Evolutionary conservation across 2,888 invertebrate genomes (phyloP).

Genomic region (Caenorhabditis sp.): DNA sequence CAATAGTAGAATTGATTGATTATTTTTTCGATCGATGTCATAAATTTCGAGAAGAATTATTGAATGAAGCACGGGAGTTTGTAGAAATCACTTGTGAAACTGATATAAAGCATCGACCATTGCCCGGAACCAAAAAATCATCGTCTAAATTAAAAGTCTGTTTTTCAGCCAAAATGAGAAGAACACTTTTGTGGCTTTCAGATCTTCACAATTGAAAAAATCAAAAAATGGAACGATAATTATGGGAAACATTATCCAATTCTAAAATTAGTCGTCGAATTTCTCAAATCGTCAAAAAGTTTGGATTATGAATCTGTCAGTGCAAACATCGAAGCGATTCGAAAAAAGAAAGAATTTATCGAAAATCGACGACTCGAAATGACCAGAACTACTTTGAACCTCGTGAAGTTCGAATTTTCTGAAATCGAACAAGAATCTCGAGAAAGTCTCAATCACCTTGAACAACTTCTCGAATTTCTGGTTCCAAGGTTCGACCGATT

Average conservation of each 20-base stretch:
- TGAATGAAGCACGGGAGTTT: slow-evolving; percentile 51
- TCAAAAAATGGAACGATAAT: slow-evolving; percentile 58
- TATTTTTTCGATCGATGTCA: slow-evolving; percentile 59
- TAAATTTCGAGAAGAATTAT: slow-evolving; percentile 49
- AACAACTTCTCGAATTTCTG: neutral
- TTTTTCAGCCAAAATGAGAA: too few species aligned
- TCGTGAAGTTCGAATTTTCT: slow-evolving; percentile 13
- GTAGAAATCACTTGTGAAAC: slow-evolving; percentile 1
- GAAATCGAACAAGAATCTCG: slow-evolving; percentile 3
- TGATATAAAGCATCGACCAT: slow-evolving; percentile 47
- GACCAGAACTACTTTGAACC: slow-evolving; percentile 5
- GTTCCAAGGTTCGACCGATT: neutral
- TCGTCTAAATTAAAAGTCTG: slow-evolving; percentile 53
- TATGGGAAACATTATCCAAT: slow-evolving; percentile 48
- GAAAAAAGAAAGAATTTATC: slow-evolving; percentile 9
- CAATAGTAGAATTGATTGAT: slow-evolving; percentile 52
- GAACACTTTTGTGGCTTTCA: neutral
- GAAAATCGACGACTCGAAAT: slow-evolving; percentile 4
- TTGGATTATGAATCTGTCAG: slow-evolving; percentile 47
- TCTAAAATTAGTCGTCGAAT: slow-evolving; percentile 46
- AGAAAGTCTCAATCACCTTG: neutral
- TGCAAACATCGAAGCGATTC: slow-evolving; percentile 19
- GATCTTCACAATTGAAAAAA: slow-evolving; percentile 31
- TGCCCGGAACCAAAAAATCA: slow-evolving; percentile 54
- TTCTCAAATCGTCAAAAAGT: slow-evolving; percentile 46